Base-by-base conservation (phyloP, 2,113 vertebrate genomes). In the Caloenas nicobarica region DNA sequence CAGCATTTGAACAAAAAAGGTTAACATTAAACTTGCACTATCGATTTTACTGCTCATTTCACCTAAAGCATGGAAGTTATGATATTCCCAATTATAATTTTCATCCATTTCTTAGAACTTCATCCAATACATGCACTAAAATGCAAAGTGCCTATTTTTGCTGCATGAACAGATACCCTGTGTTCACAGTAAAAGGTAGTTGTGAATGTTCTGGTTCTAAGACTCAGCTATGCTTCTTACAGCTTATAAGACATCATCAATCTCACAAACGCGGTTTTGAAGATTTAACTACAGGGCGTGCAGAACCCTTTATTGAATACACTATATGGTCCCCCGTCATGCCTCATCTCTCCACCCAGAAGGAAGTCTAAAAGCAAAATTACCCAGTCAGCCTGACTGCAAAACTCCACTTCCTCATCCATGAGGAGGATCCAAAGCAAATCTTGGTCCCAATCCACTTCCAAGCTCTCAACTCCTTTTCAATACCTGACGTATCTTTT, bases 131-230 rank as follows among this genome's bases (percentile, higher is more conserved):
- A 18, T 10, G 3, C 58, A 71, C 29, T 34, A 60, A 81, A 50
- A 50, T 5, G 3, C 18, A 4, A 73, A 54, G 7, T 7, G 5
- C 8, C 16, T 26, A 11, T 68, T 46, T 46, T 36, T 38, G n/a
- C n/a, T 58, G 13, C 50, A 62, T 14, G n/a, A 54, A 40, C 22
- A n/a, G 8, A 19, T 1, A 1, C 22, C 1, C 9, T 21, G 7
- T 4, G 24, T 38, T 85, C 66, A 46, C 29, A 69, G 42, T 50
- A 28, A 40, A 28, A 29, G 40, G 26, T 26, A 19, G 36, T 53
- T 56, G 19, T 72, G 70, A 72, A 22, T 15, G 31, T 72, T 56
- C 38, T 10, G 18, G 14, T 73, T 31, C 31, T 14, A 54, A 53
- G 33, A 58, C 9, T 16, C 53, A 44, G 26, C 34, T 61, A 22